Conservation (phyloP, 2,888 invertebrate genomes). For the Plusia festucae region DNA sequence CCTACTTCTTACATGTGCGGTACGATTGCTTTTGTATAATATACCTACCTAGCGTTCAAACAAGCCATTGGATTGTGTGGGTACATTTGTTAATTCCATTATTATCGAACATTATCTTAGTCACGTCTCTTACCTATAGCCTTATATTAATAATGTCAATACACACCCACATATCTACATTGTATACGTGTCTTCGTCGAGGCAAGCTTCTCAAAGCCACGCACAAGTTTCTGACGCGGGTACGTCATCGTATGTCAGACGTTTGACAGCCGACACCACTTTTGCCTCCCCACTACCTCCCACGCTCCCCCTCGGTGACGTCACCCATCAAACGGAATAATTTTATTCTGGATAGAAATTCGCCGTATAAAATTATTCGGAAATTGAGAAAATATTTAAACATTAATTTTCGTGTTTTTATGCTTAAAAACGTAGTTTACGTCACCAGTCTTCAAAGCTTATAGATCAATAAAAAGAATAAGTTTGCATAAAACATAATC, state of each 20-base stretch:
- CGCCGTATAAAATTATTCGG: slow-evolving; percentile 11
- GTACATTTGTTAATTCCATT: not conserved
- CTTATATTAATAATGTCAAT: slow-evolving; percentile 36
- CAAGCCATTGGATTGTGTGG: not conserved
- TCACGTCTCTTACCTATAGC: slow-evolving; percentile 20
- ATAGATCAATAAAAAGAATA: too few relatives aligned
- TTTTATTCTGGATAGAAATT: slow-evolving; percentile 20
- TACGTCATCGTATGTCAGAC: slow-evolving; percentile 81
- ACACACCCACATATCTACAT: slow-evolving; percentile 32
- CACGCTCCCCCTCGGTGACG: slow-evolving; percentile 66
- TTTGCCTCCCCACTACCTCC: slow-evolving; percentile 57
- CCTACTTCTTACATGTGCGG: slow-evolving; percentile 24
- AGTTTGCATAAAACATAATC: too few relatives aligned
- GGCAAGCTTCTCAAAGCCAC: slow-evolving; percentile 68
- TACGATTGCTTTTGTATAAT: not conserved
- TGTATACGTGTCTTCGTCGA: slow-evolving; percentile 24
- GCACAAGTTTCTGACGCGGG: slow-evolving; percentile 75
- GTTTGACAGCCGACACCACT: slow-evolving; percentile 78
- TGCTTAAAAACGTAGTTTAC: too few relatives aligned
- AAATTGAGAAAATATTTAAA: not conserved
- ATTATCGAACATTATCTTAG: not conserved
- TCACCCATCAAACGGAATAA: slow-evolving; percentile 58
- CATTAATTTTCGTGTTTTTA: too few relatives aligned
- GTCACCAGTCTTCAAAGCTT: too few relatives aligned
- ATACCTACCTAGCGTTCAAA: not conserved